Base-by-base conservation (phyloP, 2,113 vertebrate species). In the Seriola rivoliana region DNA sequence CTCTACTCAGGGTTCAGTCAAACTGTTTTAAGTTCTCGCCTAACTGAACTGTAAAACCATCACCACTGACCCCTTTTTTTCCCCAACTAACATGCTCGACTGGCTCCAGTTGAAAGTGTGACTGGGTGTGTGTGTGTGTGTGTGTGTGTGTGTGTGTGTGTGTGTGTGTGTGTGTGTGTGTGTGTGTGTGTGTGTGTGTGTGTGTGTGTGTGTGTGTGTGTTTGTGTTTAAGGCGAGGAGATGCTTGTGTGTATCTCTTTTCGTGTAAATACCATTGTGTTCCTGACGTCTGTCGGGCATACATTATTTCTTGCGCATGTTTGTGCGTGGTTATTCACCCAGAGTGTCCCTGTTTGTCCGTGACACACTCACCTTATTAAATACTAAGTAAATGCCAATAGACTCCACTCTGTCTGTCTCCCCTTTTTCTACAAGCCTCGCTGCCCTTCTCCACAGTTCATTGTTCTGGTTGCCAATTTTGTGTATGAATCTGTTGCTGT, bases 341-440 rank as follows among this genome's bases (percentile, higher is more conserved):
- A 14, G 63, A 54, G 48, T 71, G 71, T 73, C 71, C 72, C 52
- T 88, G 69, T 88, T 73, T 82, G 66, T 75, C 77, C 81, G 66
- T 65, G 81, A 84, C 76, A 75, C 81, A 63, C 65, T 91, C 84
- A 79, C 79, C 79, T 87, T 92, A 85, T 89, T 89, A 88, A 83
- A 75, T 70, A 77, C 86, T 85, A 58, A 79, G 78, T 80, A 91
- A 91, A 92, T 85, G 80, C 82, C 87, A 92, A 73, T 85, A 80
- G 59, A 85, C 73, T 80, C 64, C 14, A 21, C 50, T 79, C 75
- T 78, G 40, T 50, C 32, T 81, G 16, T 52, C 67, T 60, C 44
- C 64, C 66, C 40, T 81, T 85, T 82, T 74, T 57, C 54, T 59
- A 50, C 66, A 36, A 3, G 73, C 54, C 71, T 64, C 5, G 38